A percentile compares a stretch with the other conserved stretches of the same genome.
These are phyloP conservation scores for Orthonyx spaldingii DNA, from an alignment of 2,113 vertebrate genomes.

Conservation along the genomic window DNA sequence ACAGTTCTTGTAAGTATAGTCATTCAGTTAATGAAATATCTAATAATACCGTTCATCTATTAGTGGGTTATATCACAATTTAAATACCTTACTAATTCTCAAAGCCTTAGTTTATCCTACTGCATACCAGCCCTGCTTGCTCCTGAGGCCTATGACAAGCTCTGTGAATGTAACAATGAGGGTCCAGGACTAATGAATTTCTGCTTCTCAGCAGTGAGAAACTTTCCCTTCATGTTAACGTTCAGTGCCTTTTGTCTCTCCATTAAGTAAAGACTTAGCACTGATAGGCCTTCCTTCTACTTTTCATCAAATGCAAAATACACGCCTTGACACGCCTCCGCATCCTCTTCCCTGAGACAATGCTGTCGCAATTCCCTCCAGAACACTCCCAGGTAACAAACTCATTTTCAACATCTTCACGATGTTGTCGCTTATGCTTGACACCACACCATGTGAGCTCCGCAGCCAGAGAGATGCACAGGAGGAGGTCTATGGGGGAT, in stretches of 20 bases:
- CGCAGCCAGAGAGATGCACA: neutral
- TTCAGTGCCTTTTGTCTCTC: neutral
- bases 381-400: neutral
- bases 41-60: neutral
- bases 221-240: neutral
- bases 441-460: rapidly evolving
- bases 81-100: neutral
- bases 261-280: neutral
- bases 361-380: no score
- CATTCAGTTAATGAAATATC: neutral
- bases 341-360: neutral
- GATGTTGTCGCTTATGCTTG: neutral
- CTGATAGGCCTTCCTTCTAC: neutral
- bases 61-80: neutral
- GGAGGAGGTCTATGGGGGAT: rapidly evolving
- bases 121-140: neutral
- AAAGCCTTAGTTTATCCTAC: neutral
- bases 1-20: neutral
- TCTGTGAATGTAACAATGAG: rapidly evolving
- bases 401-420: neutral
- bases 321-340: rapidly evolving
- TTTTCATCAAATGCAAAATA: neutral
- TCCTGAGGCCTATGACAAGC: rapidly evolving
- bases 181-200: neutral
- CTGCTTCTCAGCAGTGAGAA: neutral